phyloP scores from a whole-genome alignment of 1,140 invertebrate species.

The Wiebesia pumilae region DNA sequence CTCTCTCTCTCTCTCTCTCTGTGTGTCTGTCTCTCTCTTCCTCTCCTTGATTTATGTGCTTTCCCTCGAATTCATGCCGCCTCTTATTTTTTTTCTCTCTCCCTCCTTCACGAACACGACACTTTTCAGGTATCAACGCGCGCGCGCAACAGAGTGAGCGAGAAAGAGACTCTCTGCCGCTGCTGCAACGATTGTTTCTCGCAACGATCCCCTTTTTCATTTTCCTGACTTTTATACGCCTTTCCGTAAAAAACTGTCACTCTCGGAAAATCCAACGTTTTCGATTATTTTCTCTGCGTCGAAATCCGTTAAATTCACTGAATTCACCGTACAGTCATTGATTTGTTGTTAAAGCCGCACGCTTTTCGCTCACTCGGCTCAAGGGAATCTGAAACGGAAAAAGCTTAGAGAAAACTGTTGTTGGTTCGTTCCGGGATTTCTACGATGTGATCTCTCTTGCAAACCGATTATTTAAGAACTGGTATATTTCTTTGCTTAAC shows the following conservation, averaged over 20 bases:
- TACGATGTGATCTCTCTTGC: not conserved
- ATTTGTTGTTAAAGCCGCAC: not conserved
- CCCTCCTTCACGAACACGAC: not conserved
- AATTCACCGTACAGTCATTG: not conserved
- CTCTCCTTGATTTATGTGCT: slow-evolving; percentile 23
- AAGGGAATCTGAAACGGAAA: not conserved
- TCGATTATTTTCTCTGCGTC: not conserved
- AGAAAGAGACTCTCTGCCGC: not conserved
- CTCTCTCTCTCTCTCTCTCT: not conserved
- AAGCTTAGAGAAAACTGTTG: not conserved
- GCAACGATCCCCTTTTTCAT: not conserved
- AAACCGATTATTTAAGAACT: not conserved
- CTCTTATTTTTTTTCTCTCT: not conserved
- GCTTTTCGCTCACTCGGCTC: slow-evolving; percentile 9
- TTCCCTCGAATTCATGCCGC: not conserved
- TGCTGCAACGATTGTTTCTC: slow-evolving; percentile 16
- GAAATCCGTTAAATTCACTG: not conserved
- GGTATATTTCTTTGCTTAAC: not conserved
- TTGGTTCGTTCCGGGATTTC: not conserved
- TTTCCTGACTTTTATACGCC: slow-evolving; percentile 15
- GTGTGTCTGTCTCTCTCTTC: too few species aligned
- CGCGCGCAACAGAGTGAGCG: not conserved
- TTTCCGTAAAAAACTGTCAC: slow-evolving; percentile 8
- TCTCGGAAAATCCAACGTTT: not conserved
- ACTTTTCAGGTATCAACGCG: not conserved